Evolutionary conservation across 2,888 invertebrate species (phyloP), one percentile per base, ranked within the genome.

Genomic region (Trissolcus brochymenae): DNA sequence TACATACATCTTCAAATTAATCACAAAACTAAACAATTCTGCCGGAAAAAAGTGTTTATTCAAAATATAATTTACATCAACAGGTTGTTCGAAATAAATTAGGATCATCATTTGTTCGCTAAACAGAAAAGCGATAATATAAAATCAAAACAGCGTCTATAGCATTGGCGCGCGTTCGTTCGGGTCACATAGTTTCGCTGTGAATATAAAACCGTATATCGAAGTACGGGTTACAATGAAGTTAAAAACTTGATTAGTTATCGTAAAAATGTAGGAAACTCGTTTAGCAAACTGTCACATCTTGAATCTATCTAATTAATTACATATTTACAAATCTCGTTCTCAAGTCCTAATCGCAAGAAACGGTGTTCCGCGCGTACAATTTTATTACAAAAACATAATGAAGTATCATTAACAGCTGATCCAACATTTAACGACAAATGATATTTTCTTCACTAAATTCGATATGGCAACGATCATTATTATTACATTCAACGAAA

Each of bases 301-400:
- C 46, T 67, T 7, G 51, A 46, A 50, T 25, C 6, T 9, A 11
- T 41, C 13, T 35, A 21, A 55, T 35, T 70, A 70, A 70, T 70
- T 70, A 70, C 70, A 70, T 62, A 70, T 61, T 11, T 62, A 70
- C 61, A 70, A 55, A 55, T 53, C 9, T 35, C 35, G 7, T 11
- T 35, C 35, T 17, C 46, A 49, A 19, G 11, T 57, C 17, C 40
- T 50, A 40, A 57, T 54, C 46, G n/a, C 40, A 55, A 14, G 55
- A 29, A 55, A 56, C 43, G 25, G 4, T 21, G 46, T 50, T 13
- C 49, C 9, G 9, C 9, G 14, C 9, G 14, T 25, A 43, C 25
- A 46, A 35, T 1, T 49, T n/a, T 51, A 53, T 46, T 14, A 29
- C 35, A 35, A 35, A 9, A 14, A 59, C 29, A 59, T 25, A 17